phyloP scores from a whole-genome alignment of 2,113 vertebrate species.

The Gadus chalcogrammus region DNA sequence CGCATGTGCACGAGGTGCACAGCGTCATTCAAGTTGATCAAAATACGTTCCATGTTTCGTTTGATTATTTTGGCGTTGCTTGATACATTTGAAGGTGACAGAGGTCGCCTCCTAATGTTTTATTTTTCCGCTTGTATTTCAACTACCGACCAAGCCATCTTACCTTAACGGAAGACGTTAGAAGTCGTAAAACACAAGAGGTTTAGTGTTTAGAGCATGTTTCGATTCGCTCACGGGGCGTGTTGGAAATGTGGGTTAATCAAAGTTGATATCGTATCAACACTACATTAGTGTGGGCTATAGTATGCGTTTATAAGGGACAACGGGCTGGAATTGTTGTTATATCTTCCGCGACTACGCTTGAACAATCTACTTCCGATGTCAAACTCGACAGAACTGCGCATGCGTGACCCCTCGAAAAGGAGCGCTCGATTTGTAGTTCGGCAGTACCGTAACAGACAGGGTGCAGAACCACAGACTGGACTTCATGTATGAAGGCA shows the following conservation, averaged over 20 bases:
- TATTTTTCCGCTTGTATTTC: no score
- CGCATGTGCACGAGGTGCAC: no score
- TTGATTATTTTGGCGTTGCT: no score
- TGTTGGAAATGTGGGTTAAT: background rate
- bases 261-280: background rate
- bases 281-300: background rate
- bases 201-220: no score
- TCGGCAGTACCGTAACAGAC: background rate
- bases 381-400: background rate
- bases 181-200: no score
- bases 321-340: constrained; percentile 5
- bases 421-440: constrained; percentile 8
- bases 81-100: no score
- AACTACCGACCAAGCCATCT: no score
- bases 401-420: constrained; percentile 16
- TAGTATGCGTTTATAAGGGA: background rate
- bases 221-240: no score
- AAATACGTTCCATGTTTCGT: no score
- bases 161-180: no score
- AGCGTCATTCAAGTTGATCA: no score
- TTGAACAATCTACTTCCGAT: constrained; percentile 27
- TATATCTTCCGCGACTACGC: constrained; percentile 16
- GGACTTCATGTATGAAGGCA: background rate
- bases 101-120: no score
- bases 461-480: background rate